A percentile compares a stretch with the other conserved stretches of the same genome.
phyloP scores from a whole-genome alignment of 1,140 invertebrate species.

The Sminthurinus signatus region DNA sequence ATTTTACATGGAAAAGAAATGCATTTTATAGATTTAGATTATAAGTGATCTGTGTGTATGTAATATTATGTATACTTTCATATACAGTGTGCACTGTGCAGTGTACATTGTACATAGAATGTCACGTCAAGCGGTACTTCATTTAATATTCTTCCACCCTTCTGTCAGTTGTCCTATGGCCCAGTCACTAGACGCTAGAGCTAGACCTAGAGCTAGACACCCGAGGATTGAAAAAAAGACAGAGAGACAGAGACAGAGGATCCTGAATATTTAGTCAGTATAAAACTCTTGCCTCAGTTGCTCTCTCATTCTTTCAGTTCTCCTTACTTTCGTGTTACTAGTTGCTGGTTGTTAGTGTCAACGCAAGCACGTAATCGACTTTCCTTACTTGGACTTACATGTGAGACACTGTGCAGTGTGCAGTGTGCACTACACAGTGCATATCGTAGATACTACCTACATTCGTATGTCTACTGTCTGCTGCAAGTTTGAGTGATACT shows the following conservation, averaged over 20 bases:
- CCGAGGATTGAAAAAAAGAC: no score
- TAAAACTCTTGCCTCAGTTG: no score
- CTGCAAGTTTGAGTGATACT: no score
- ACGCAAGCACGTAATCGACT: constrained; percentile 1
- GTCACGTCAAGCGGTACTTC: not conserved
- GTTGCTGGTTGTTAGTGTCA: no score
- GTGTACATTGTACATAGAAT: not conserved
- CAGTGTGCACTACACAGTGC: not conserved
- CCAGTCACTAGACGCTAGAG: no score
- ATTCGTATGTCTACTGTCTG: not conserved
- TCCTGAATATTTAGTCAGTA: no score
- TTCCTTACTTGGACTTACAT: not conserved
- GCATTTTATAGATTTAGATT: not conserved
- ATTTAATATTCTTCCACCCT: constrained; percentile 10
- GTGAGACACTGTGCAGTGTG: not conserved
- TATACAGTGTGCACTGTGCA: no score
- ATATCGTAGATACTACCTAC: not conserved
- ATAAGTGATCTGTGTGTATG: no score
- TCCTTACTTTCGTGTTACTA: not conserved
- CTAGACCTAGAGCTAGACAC: no score
- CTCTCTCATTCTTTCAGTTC: no score
- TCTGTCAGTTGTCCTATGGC: not conserved
- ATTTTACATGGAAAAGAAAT: no score
- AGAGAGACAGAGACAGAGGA: not conserved
- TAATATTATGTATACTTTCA: no score